Conservation (phyloP, 2,113 vertebrate species). For the human (Homo sapiens) region DNA sequence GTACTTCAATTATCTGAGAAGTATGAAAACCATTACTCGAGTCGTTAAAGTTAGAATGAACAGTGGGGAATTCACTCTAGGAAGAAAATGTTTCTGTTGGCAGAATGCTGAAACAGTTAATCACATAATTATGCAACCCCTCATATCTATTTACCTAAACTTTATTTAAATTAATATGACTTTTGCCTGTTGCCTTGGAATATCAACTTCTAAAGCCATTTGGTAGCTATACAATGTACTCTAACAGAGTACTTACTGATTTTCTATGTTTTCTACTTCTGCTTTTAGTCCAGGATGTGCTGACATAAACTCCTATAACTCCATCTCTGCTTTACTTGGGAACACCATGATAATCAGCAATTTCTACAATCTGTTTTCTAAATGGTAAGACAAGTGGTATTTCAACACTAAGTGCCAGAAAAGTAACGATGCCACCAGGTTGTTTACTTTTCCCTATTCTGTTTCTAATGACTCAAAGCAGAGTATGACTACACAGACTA, state of each 20-base stretch:
- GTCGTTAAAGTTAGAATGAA: constrained; percentile 73
- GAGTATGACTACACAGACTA: not conserved
- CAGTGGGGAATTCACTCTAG: constrained; percentile 64
- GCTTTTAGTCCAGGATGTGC: constrained; percentile 5
- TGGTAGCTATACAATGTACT: constrained; percentile 6
- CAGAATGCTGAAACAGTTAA: constrained; percentile 59
- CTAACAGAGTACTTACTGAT: constrained; percentile 33
- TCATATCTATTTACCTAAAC: constrained; percentile 66
- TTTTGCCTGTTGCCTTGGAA: constrained; percentile 45
- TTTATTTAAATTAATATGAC: constrained; percentile 72
- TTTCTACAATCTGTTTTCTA: constrained; percentile 25
- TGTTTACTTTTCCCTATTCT: not conserved
- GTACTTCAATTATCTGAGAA: constrained; percentile 72
- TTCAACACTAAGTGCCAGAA: constrained; percentile 6
- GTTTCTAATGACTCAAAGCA: not conserved
- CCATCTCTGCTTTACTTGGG: constrained; percentile 40
- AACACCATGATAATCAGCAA: not conserved
- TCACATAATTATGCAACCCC: constrained; percentile 66
- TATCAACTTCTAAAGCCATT: constrained; percentile 26
- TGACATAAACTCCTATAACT: constrained; percentile 49
- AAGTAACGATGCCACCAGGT: not conserved
- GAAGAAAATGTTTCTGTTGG: constrained; percentile 61
- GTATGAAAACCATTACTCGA: constrained; percentile 68
- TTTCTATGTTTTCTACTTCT: not conserved
- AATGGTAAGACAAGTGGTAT: not conserved